Percentiles rank a stretch among this genome's conserved stretches.
Conservation (phyloP, 2,888 invertebrate genomes). For the Schizotus pectinicornis region DNA sequence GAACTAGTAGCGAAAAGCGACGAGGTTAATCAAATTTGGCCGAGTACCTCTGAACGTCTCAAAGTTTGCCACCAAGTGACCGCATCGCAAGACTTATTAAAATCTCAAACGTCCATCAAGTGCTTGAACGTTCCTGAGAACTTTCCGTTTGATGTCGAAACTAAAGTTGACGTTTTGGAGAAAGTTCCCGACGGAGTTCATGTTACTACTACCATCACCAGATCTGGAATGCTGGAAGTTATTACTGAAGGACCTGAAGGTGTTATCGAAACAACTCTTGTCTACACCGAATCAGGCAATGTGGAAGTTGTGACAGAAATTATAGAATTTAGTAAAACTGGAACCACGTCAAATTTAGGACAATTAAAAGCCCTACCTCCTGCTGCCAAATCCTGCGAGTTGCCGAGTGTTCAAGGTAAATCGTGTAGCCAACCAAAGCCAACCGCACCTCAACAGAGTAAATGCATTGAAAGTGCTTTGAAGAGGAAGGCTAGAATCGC, state of each 20-base stretch:
- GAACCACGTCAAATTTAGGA: neutral
- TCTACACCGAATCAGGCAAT: slow-evolving; percentile 51
- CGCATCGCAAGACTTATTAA: slow-evolving; percentile 13
- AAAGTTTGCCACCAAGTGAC: slow-evolving; percentile 16
- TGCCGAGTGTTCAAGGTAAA: too few relatives aligned
- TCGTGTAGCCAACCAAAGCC: too few relatives aligned
- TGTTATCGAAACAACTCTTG: slow-evolving; percentile 52
- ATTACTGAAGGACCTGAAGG: slow-evolving; percentile 55
- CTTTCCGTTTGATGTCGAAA: slow-evolving; percentile 41
- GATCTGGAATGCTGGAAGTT: slow-evolving; percentile 53
- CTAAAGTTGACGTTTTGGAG: slow-evolving; percentile 40
- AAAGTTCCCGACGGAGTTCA: slow-evolving; percentile 46
- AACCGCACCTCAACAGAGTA: too few relatives aligned
- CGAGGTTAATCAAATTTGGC: slow-evolving; percentile 8
- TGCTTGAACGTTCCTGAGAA: slow-evolving; percentile 22
- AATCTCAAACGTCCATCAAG: slow-evolving; percentile 18
- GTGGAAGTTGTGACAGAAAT: slow-evolving; percentile 52
- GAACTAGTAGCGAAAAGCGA: neutral
- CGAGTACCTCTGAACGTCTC: slow-evolving; percentile 9
- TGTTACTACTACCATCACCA: slow-evolving; percentile 51
- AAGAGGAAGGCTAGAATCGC: neutral
- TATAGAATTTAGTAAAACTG: slow-evolving; percentile 14
- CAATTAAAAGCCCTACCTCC: neutral
- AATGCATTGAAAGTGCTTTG: neutral
- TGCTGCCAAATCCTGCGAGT: neutral